Percentiles rank a stretch among this genome's conserved stretches.
phyloP scores from a whole-genome alignment of 2,888 invertebrate genomes.

The Eupsilia transversa region DNA sequence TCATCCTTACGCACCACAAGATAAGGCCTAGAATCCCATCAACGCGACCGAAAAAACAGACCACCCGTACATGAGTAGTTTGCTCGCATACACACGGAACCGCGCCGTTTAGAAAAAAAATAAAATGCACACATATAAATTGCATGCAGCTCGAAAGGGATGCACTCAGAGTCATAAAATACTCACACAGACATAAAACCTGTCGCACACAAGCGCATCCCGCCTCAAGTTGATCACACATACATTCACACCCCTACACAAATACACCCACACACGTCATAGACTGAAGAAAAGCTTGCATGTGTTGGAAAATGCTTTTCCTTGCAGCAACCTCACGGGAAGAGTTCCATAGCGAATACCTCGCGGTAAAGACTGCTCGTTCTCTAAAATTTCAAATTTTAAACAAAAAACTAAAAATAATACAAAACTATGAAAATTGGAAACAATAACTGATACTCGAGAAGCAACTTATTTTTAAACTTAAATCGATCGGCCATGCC shows the following conservation, averaged over 20 bases:
- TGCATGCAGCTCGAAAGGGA: slow-evolving; percentile 90
- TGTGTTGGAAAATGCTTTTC: slow-evolving; percentile 91
- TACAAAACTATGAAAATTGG: slow-evolving; percentile 65
- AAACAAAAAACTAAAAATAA: slow-evolving; percentile 63
- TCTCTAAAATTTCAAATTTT: slow-evolving; percentile 78
- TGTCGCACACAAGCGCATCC: slow-evolving; percentile 69
- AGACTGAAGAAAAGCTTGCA: slow-evolving; percentile 86
- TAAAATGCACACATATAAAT: slow-evolving; percentile 89
- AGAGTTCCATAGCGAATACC: slow-evolving; percentile 91
- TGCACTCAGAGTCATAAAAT: slow-evolving; percentile 91
- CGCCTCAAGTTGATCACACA: slow-evolving; percentile 79
- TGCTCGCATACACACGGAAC: slow-evolving; percentile 80
- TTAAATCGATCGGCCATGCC: slow-evolving; percentile 82
- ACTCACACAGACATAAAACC: slow-evolving; percentile 78
- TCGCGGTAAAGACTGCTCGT: slow-evolving; percentile 90
- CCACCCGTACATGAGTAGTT: slow-evolving; percentile 83
- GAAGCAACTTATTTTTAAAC: slow-evolving; percentile 64
- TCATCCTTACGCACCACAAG: slow-evolving; percentile 51
- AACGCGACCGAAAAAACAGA: slow-evolving; percentile 80
- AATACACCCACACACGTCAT: slow-evolving; percentile 79
- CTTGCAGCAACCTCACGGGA: slow-evolving; percentile 90
- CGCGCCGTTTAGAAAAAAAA: slow-evolving; percentile 88
- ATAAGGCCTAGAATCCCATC: slow-evolving; percentile 71
- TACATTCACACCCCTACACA: slow-evolving; percentile 75
- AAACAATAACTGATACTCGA: slow-evolving; percentile 66